Evolutionary conservation across 2,888 invertebrate species (phyloP).

Genomic region (Azorinus chamasolen): DNA sequence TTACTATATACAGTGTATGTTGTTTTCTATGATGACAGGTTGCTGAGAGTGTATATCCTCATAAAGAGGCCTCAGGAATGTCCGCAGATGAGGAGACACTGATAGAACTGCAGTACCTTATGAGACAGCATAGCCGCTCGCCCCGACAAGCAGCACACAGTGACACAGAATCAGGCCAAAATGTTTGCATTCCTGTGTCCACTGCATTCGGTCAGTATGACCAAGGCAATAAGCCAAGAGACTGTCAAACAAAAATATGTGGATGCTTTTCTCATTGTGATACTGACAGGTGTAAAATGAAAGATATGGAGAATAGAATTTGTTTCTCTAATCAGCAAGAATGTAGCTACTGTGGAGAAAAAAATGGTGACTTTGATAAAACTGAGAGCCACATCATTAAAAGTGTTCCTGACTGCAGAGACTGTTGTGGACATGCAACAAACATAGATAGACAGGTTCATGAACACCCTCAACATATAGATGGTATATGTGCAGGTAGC

Average conservation of each 20-base stretch:
- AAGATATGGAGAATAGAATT: too few relatives aligned
- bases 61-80: constrained; percentile 12
- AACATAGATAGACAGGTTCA: constrained; percentile 1
- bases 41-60: constrained; percentile 51
- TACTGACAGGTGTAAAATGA: too few relatives aligned
- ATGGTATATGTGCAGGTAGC: neutral
- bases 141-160: neutral
- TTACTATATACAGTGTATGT: too few relatives aligned
- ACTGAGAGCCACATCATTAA: too few relatives aligned
- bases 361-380: too few relatives aligned
- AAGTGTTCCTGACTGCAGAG: neutral
- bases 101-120: constrained; percentile 37
- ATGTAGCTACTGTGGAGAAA: too few relatives aligned
- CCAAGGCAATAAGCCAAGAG: too few relatives aligned
- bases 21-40: constrained; percentile 28
- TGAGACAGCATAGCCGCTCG: constrained; percentile 19
- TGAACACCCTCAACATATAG: too few relatives aligned
- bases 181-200: too few relatives aligned
- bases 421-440: too few relatives aligned
- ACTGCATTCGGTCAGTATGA: too few relatives aligned
- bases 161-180: neutral
- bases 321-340: too few relatives aligned
- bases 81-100: constrained; percentile 43
- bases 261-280: neutral
- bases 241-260: neutral